Base-by-base conservation (phyloP, 2,888 invertebrate species). In the Platycnemis pennipes region DNA sequence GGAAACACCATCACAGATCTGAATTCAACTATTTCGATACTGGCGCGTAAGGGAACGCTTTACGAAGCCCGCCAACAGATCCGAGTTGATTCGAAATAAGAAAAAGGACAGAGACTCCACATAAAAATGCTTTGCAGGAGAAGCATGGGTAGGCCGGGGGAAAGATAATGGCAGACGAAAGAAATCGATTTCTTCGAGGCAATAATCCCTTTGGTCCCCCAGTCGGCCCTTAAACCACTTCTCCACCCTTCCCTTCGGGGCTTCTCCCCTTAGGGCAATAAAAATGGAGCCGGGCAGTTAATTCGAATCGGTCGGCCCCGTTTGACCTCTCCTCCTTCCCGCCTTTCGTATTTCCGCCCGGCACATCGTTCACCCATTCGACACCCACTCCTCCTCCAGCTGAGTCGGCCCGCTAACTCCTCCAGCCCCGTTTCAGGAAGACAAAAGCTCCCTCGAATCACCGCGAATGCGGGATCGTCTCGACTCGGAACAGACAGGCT, bases 161-260 rank as follows among this genome's bases (percentile, higher is more conserved):
- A 69, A 69, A 37, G 37, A 77, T 37, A 77, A 77, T 3, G 77
- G 37, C 77, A 37, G 77, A 37, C 13, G 77, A 77, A 77, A 77
- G n/a, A 37, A 77, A 77, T 77, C 77, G 77, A 77, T 77, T 77
- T 77, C 77, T 77, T 37, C 77, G 37, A 13, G 37, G 77, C 77
- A 77, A 77, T 77, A 22, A 77, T 37, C 13, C 77, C 37, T 4
- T 37, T 37, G 13, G 77, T 0, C 77, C 31, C 53, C 53, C 53
- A 53, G 19, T 22, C n/a, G 13, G 31, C 77, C 77, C 77, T n/a
- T 13, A 37, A 13, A 37, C 37, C 77, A 77, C 77, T 77, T 77
- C 37, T 77, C 77, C 37, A 11, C 37, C 37, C 13, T 13, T 8
- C 37, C 31, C 77, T 2, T 37, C 26, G 16, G 77, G 13, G 77